Evolutionary conservation across 2,888 invertebrate species (phyloP), one percentile per base, ranked within the genome.

Genomic region (Drosophila putrida): DNA sequence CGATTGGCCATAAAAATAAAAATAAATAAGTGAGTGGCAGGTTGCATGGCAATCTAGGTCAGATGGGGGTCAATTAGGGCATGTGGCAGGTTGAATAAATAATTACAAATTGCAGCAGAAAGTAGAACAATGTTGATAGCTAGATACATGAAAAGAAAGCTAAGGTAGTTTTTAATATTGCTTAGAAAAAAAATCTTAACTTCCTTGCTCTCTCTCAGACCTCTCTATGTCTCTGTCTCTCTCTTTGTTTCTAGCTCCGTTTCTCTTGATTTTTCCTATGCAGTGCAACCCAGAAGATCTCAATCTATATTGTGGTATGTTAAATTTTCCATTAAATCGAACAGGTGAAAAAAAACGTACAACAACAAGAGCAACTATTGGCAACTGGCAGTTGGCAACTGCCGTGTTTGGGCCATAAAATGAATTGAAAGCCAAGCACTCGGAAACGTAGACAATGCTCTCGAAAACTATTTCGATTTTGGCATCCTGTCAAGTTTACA

Each of bases 401-500:
- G 31, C 8, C 55, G 50, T 43, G 31, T 38, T 39, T 50, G 9
- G 51, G 46, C 31, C 73, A 72, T 66, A 51, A 51, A 58, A 55
- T n/a, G 28, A 46, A 61, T 49, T 49, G 43, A 46, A 50, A 55
- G 55, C 44, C 58, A 47, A 51, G 28, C 49, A 53, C 25, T 62
- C 43, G 51, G 33, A 33, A 35, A 31, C 38, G 31, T 2, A 35
- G 47, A 51, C 36, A 72, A 72, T 58, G 61, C 36, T 39, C 8
- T 6, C 25, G n/a, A 43, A 41, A 65, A 61, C 65, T 61, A 54
- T 65, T 75, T 54, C 36, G 33, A 58, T 71, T 64, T 76, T 66
- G 70, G 70, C 68, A 58, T 57, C 55, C 61, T 65, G 39, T 39
- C 61, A 31, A 46, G 58, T 69, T 81, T 73, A 66, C 71, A 68